A percentile compares a stretch with the other conserved stretches of the same genome.
Conservation (phyloP, 2,113 vertebrate species). For the Strix aluco region DNA sequence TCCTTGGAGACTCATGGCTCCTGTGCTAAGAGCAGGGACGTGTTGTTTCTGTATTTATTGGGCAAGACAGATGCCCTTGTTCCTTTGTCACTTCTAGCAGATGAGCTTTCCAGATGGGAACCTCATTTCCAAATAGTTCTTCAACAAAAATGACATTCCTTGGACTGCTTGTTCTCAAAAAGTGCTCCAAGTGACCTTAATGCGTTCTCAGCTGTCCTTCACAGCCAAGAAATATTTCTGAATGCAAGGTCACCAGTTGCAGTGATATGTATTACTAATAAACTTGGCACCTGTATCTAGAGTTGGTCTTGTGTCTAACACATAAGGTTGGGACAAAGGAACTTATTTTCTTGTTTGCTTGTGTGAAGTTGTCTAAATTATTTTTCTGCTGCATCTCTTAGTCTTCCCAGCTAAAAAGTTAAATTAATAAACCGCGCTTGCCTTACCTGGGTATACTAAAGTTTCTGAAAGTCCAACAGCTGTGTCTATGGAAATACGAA, state of each 20-base stretch:
- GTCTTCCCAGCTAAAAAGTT: background rate
- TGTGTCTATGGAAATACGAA: background rate
- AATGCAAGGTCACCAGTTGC: background rate
- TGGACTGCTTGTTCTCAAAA: constrained; percentile 28
- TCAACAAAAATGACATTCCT: constrained; percentile 19
- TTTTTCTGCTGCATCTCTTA: background rate
- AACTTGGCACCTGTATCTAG: background rate
- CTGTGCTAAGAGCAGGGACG: background rate
- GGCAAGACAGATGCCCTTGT: constrained; percentile 13
- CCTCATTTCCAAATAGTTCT: constrained; percentile 26
- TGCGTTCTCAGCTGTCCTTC: background rate
- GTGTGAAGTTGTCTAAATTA: background rate
- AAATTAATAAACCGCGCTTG: background rate
- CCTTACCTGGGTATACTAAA: background rate
- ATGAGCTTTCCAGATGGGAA: constrained; percentile 51
- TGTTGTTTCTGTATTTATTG: constrained; percentile 26
- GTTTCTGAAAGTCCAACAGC: background rate
- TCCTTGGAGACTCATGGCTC: background rate
- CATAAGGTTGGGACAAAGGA: background rate
- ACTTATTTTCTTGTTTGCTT: background rate
- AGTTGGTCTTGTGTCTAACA: background rate
- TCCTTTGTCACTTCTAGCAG: constrained; percentile 19
- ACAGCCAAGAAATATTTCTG: background rate
- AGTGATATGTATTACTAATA: background rate
- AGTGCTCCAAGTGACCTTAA: constrained; percentile 7